phyloP scores from a whole-genome alignment of 2,113 vertebrate species.

The Onychorhynchus coronatus region DNA sequence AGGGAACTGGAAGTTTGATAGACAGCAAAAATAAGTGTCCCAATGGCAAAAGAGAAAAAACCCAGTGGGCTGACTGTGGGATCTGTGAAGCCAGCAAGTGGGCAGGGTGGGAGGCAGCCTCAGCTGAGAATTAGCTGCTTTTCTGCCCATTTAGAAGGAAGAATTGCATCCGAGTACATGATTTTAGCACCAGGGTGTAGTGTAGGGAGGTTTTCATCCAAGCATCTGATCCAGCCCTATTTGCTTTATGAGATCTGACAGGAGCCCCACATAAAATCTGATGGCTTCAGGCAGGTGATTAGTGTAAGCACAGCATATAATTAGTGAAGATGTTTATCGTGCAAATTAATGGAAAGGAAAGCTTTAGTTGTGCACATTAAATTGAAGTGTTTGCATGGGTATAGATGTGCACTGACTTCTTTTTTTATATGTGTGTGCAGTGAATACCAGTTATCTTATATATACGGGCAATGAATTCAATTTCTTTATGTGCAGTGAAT shows the following conservation, averaged over 20 bases:
- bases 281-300: slow-evolving; percentile 29
- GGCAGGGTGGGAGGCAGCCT: neutral
- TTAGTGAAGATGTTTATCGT: slow-evolving; percentile 6
- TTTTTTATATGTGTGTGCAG: neutral
- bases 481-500: neutral
- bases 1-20: neutral
- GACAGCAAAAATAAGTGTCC: neutral
- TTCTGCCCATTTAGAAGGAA: neutral
- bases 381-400: neutral
- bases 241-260: neutral
- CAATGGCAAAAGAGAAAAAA: neutral
- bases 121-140: neutral
- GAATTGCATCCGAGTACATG: rapidly evolving
- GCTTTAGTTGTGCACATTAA: neutral
- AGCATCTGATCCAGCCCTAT: neutral
- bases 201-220: neutral
- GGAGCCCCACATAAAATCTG: neutral
- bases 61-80: rapidly evolving
- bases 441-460: neutral
- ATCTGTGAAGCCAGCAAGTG: rapidly evolving
- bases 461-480: neutral
- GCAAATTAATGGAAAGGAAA: neutral
- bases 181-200: neutral
- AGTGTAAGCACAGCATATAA: neutral
- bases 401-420: neutral